Conservation (phyloP, 2,888 invertebrate species). For the Neoascia interrupta region DNA sequence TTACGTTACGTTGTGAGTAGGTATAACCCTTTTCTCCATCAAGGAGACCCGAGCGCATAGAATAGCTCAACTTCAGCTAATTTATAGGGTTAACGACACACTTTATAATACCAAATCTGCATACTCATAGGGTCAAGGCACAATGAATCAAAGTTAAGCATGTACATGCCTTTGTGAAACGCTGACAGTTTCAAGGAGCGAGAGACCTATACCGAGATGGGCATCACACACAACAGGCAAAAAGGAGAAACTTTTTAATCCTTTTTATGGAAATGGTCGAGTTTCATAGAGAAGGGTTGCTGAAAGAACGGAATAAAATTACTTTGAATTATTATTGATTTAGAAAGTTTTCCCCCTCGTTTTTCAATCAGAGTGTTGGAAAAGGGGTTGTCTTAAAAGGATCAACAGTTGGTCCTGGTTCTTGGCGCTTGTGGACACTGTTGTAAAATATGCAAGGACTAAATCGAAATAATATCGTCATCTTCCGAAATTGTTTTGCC, state of each 20-base stretch:
- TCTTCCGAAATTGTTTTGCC: too few species aligned
- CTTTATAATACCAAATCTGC: slow-evolving; percentile 32
- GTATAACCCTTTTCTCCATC: slow-evolving; percentile 38
- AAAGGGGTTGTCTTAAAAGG: background rate
- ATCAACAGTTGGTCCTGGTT: slow-evolving; percentile 22
- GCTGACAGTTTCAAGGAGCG: slow-evolving; percentile 40
- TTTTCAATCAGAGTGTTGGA: background rate
- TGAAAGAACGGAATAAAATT: background rate
- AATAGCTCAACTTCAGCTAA: slow-evolving; percentile 32
- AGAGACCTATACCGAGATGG: slow-evolving; percentile 23
- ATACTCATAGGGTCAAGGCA: slow-evolving; percentile 50
- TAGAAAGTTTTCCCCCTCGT: slow-evolving; percentile 4
- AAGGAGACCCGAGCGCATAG: slow-evolving; percentile 4
- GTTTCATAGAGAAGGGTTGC: too few species aligned
- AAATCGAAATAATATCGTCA: too few species aligned
- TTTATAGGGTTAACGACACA: slow-evolving; percentile 45
- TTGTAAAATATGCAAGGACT: too few species aligned
- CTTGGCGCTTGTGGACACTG: too few species aligned
- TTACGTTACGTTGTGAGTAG: slow-evolving; percentile 23
- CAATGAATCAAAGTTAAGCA: slow-evolving; percentile 56
- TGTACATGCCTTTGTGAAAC: slow-evolving; percentile 30
- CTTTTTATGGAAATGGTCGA: slow-evolving; percentile 37
- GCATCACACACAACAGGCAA: slow-evolving; percentile 1
- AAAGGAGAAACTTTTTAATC: slow-evolving; percentile 42
- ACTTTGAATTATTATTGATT: slow-evolving; percentile 15